Evolutionary conservation across 2,113 vertebrate genomes (phyloP), one percentile per base, ranked within the genome.

Genomic region (Hippolais icterina): DNA sequence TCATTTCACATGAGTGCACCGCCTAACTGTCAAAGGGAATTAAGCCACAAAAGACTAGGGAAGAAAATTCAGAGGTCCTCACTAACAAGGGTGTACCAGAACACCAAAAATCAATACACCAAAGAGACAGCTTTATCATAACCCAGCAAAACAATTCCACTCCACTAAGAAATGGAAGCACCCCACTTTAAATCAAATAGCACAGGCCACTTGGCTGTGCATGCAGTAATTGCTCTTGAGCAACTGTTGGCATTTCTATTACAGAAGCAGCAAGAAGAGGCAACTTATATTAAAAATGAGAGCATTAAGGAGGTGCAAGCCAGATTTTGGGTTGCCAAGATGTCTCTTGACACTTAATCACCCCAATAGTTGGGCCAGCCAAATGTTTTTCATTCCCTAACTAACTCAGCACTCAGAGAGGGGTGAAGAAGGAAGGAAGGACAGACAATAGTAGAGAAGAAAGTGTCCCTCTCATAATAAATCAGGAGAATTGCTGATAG

Each of bases 331-430:
- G 27, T 92, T 95, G 84, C 72, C 81, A 95, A 66, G 52, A 60
- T 65, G 63, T 37, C 50, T 87, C 41, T 78, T 96, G 83, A 92
- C 87, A 69, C 28, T 84, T 88, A 54, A 88, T 93, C 76, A 90
- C 35, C 61, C 33, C 70, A 59, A 18, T 59, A 87, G 24, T 11
- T 83, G 27, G 53, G 47, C 60, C 90, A 83, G 75, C 89, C 78
- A 96, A 96, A 90, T 76, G 68, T 61, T 92, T 60, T 92, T 68
- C 69, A 92, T 65, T 87, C 33, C 41, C 64, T 74, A 87, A 93
- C 56, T 47, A 94, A 78, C 56, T 93, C 91, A 93, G 85, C 77
- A 95, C 42, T 91, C 83, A 52, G 75, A 83, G 37, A 80, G 33
- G n/a, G 56, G 15, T 6, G 6, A 94, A 47, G 42, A 72, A 96